These are phyloP conservation scores for Etheostoma spectabile DNA, from an alignment of 2,113 vertebrate genomes.

Conservation along the genomic window DNA sequence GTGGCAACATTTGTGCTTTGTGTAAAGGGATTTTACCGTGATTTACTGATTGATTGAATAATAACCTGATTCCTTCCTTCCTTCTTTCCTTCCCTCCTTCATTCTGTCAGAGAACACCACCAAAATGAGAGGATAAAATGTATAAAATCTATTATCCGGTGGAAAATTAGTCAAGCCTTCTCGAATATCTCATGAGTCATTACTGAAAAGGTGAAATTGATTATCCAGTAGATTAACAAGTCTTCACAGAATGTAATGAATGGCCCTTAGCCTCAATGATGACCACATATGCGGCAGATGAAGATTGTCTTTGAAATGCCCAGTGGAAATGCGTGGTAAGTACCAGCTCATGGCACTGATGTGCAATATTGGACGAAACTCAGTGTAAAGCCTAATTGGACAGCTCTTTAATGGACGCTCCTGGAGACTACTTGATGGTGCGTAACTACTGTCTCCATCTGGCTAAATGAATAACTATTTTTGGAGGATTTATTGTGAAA, in stretches of 20 bases:
- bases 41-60: conserved; percentile 21
- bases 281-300: conserved; percentile 54
- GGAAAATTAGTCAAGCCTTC: conserved; percentile 74
- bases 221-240: conserved; percentile 71
- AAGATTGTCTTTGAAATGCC: conserved; percentile 38
- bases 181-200: conserved; percentile 72
- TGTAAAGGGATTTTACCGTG: conserved; percentile 1
- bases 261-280: conserved; percentile 67
- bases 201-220: conserved; percentile 75
- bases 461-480: conserved; percentile 18
- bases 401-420: conserved; percentile 56
- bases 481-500: not conserved
- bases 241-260: conserved; percentile 72
- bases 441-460: conserved; percentile 38
- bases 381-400: conserved; percentile 52
- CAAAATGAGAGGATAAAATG: conserved; percentile 58
- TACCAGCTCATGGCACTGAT: conserved; percentile 44
- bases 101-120: conserved; percentile 29
- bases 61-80: conserved; percentile 31
- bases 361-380: conserved; percentile 32
- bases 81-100: conserved; percentile 5
- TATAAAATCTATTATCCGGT: conserved; percentile 71
- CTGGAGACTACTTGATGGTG: conserved; percentile 58
- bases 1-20: not conserved
- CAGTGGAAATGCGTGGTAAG: conserved; percentile 38